These are phyloP conservation scores for Anas bahamensis DNA, from an alignment of 2,797 vertebrate genomes.

Conservation along the genomic window DNA sequence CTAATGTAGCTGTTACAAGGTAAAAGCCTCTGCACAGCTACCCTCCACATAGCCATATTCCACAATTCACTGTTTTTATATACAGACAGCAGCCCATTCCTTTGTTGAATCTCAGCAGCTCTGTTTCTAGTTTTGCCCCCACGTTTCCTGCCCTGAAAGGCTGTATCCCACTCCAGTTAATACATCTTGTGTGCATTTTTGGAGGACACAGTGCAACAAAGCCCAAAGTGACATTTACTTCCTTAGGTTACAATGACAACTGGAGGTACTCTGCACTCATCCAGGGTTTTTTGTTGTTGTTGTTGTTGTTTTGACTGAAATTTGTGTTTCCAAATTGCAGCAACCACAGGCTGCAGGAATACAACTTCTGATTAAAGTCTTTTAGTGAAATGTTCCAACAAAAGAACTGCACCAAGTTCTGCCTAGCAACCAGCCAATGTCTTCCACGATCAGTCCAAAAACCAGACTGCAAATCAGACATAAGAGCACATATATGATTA, in stretches of 20 bases:
- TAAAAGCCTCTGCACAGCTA: not conserved
- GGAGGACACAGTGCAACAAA: not conserved
- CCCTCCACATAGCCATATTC: rapidly evolving
- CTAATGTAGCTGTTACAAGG: not conserved
- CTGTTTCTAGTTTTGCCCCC: not conserved
- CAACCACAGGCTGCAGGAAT: not conserved
- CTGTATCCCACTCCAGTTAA: not conserved
- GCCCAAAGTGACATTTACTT: not conserved
- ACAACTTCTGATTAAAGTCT: not conserved
- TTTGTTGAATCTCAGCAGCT: not conserved
- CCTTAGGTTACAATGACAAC: not conserved
- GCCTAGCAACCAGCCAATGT: not conserved
- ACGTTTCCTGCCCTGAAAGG: not conserved
- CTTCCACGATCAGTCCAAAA: not conserved
- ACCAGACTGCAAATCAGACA: not conserved
- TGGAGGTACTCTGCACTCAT: not conserved
- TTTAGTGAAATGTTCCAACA: not conserved
- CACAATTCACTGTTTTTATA: not conserved
- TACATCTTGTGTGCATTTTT: rapidly evolving
- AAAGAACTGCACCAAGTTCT: not conserved
- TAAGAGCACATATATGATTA: not conserved
- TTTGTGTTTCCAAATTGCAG: not conserved
- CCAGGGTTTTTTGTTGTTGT: no score
- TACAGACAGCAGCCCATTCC: not conserved
- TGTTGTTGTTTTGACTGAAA: no score